Base-by-base conservation (phyloP, 2,888 invertebrate genomes). In the Oxytorus armatus region DNA sequence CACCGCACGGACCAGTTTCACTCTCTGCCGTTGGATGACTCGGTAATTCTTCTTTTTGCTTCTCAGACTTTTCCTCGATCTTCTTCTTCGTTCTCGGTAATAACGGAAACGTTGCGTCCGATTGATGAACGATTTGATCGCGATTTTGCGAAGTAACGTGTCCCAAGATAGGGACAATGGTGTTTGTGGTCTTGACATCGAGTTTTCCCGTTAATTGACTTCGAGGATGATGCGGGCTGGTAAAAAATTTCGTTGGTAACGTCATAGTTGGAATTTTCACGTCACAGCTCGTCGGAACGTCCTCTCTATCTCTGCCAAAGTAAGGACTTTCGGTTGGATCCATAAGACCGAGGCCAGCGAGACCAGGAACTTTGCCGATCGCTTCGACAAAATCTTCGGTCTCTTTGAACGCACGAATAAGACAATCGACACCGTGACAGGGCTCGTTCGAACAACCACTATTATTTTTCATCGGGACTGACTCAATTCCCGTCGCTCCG, bases 311-410 rank as follows among this genome's bases (percentile, higher is more conserved):
- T 61, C 85, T 77, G 11, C 85, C 83, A 16, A 87, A 87, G 55
- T 85, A 87, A 3, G 88, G 88, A 84, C 86, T 88, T 49, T 88
- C 88, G 0, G 73, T 33, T 16, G 86, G 87, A 69, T 86, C 86
- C 68, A 85, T 81, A 5, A 87, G 79, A n/a, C 87, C 88, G 8
- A 88, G 73, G 23, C 87, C 88, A 11, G 85, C 86, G 8, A 87
- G 74, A 18, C 88, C 88, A 8, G 84, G 85, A 36, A 86, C 85
- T 33, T 84, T 87, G 0, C 87, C 87, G n/a, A 88, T 82, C 11
- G 85, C 84, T 47, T 87, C 84, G 1, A 88, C 84, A 42, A 88
- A 85, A 3, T 85, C 82, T 77, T 87, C 85, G 7, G 87, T 85
- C 57, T 88, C 85, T 25, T 85, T 82, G 21, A 87, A 84, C 2